Percentiles rank a stretch among this genome's conserved stretches.
phyloP scores from a whole-genome alignment of 2,888 invertebrate genomes.

The Galerucella calmariensis region DNA sequence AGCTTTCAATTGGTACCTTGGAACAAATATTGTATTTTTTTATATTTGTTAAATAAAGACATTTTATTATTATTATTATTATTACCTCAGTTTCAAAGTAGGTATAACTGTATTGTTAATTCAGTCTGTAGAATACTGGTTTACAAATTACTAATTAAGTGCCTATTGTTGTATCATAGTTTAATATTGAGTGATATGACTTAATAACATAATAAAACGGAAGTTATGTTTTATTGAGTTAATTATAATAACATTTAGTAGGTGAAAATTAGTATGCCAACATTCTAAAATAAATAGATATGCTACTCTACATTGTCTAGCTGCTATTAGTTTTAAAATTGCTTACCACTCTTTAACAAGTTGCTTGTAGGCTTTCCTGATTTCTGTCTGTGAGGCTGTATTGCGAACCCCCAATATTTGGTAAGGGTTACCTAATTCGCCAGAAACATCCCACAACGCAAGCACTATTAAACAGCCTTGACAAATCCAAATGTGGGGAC shows the following conservation, averaged over 20 bases:
- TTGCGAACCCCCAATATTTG: slow-evolving; percentile 82
- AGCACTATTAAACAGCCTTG: slow-evolving; percentile 50
- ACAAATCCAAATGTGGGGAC: slow-evolving; percentile 55
- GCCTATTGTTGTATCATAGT: not conserved
- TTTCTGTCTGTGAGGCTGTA: slow-evolving; percentile 81
- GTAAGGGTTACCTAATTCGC: slow-evolving; percentile 77
- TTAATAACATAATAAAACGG: not conserved
- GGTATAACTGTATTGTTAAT: not conserved
- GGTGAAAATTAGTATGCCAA: too few species aligned
- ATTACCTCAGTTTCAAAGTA: too few species aligned
- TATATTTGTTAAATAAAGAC: too few species aligned
- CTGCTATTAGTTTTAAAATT: not conserved
- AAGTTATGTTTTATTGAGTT: not conserved
- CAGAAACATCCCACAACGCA: slow-evolving; percentile 46
- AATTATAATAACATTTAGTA: too few species aligned
- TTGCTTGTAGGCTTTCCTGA: slow-evolving; percentile 89
- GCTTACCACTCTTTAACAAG: slow-evolving; percentile 89
- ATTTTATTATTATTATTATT: too few species aligned
- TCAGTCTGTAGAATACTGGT: not conserved
- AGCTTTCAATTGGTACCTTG: too few species aligned
- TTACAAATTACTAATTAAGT: slow-evolving; percentile 43
- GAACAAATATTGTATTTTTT: too few species aligned
- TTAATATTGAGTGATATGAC: not conserved
- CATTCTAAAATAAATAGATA: too few species aligned
- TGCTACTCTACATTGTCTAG: not conserved